Evolutionary conservation across 1,140 invertebrate species (phyloP).

Genomic region (Drosophila busckii): DNA sequence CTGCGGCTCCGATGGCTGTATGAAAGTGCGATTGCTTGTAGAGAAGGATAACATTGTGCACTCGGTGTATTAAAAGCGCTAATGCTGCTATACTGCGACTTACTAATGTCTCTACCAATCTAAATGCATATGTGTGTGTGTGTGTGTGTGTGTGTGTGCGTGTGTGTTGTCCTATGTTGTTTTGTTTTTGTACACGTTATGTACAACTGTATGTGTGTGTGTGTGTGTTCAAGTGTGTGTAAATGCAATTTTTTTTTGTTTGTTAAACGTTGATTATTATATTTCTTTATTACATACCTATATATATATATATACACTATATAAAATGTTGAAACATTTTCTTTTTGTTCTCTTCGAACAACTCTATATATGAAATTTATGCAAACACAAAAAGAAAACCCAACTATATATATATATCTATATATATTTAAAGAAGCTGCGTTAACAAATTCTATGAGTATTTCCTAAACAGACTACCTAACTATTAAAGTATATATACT

Average conservation of each 20-base stretch:
- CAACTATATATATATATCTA: no score
- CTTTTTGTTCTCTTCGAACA: conserved; percentile 31
- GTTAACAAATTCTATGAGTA: conserved; percentile 71
- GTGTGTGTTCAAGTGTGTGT: conserved; percentile 23
- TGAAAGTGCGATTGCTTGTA: conserved; percentile 96
- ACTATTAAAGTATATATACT: conserved; percentile 32
- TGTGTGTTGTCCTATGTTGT: conserved; percentile 28
- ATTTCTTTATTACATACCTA: conserved; percentile 34
- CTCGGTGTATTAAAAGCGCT: conserved; percentile 63
- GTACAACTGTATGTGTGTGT: neutral
- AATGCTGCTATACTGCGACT: no score
- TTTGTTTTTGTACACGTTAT: no score
- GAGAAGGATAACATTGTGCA: conserved; percentile 76
- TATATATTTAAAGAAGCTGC: no score
- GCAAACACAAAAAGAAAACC: conserved; percentile 4
- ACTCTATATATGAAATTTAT: conserved; percentile 16
- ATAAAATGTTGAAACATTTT: conserved; percentile 16
- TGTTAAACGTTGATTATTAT: conserved; percentile 70
- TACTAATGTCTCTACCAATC: no score
- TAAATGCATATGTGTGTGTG: neutral
- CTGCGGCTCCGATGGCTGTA: conserved; percentile 98
- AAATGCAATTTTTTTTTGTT: conserved; percentile 49
- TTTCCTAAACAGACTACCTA: conserved; percentile 73
- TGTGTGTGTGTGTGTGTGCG: neutral
- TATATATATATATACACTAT: conserved; percentile 36